These are phyloP conservation scores for Apamea sordens DNA, from an alignment of 2,888 invertebrate genomes.

Conservation along the genomic window DNA sequence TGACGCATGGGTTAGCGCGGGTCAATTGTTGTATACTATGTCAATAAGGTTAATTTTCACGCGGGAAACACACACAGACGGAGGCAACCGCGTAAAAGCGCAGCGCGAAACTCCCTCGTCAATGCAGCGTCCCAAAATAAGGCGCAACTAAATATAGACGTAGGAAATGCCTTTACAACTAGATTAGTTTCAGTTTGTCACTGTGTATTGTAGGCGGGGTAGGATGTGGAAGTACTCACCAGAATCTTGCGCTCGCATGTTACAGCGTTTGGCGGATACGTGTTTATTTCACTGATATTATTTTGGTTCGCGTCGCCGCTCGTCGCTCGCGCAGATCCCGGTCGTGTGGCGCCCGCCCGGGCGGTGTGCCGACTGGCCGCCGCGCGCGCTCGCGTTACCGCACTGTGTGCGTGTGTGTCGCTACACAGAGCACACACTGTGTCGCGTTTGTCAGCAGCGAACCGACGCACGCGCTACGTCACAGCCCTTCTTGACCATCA, in stretches of 20 bases:
- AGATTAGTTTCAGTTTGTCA: conserved; percentile 43
- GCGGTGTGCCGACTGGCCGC: conserved; percentile 89
- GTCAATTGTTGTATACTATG: conserved; percentile 55
- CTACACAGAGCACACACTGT: conserved; percentile 63
- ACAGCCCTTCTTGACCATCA: conserved; percentile 42
- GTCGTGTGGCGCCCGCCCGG: conserved; percentile 91
- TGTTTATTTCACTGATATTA: conserved; percentile 87
- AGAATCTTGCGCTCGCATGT: conserved; percentile 88
- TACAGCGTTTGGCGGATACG: conserved; percentile 81
- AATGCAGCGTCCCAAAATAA: conserved; percentile 86
- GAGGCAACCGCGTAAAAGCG: conserved; percentile 75
- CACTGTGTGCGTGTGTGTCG: conserved; percentile 52
- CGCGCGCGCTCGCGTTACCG: conserved; percentile 65
- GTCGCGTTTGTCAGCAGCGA: conserved; percentile 35
- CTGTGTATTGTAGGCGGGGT: conserved; percentile 45
- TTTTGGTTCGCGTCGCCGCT: conserved; percentile 81
- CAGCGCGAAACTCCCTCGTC: conserved; percentile 77
- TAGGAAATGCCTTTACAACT: conserved; percentile 64
- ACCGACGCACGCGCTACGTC: conserved; percentile 24
- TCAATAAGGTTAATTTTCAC: conserved; percentile 63
- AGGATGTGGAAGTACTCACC: conserved; percentile 79
- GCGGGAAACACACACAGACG: conserved; percentile 68
- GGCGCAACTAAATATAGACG: conserved; percentile 80
- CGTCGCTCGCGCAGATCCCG: conserved; percentile 88
- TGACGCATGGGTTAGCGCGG: conserved; percentile 60